Conservation (phyloP, 1,140 invertebrate species). For the Tetramorium alpestre region DNA sequence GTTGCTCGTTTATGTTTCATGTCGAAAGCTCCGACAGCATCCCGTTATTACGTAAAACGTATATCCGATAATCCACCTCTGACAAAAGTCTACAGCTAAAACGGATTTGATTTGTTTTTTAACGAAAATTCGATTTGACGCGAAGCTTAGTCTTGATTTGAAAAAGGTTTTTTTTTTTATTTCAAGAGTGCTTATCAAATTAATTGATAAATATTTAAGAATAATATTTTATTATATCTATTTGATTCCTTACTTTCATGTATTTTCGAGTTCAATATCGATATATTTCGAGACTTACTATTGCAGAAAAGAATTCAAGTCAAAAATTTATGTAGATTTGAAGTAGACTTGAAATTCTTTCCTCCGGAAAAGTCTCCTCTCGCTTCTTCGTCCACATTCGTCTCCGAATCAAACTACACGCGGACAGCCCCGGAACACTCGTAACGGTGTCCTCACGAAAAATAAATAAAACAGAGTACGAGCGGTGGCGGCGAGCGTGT, state of each 20-base stretch:
- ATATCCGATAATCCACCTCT: not conserved
- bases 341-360: slow-evolving; percentile 27
- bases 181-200: not conserved
- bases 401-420: slow-evolving; percentile 30
- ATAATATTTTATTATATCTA: not conserved
- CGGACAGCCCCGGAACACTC: not conserved
- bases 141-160: not conserved
- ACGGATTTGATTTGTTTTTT: not conserved
- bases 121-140: not conserved
- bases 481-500: slow-evolving; percentile 8
- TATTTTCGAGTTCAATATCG: not conserved
- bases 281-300: not conserved
- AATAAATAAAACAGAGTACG: slow-evolving; percentile 50
- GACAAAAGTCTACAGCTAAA: not conserved
- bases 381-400: not conserved
- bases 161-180: not conserved
- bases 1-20: not conserved
- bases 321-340: not conserved
- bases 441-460: slow-evolving; percentile 30
- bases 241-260: not conserved
- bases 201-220: not conserved
- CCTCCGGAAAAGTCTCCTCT: not conserved
- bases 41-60: not conserved
- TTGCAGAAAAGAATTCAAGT: not conserved
- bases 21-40: not conserved